These are phyloP conservation scores for Carassius carassius DNA, from an alignment of 2,113 vertebrate species.

Conservation along the genomic window DNA sequence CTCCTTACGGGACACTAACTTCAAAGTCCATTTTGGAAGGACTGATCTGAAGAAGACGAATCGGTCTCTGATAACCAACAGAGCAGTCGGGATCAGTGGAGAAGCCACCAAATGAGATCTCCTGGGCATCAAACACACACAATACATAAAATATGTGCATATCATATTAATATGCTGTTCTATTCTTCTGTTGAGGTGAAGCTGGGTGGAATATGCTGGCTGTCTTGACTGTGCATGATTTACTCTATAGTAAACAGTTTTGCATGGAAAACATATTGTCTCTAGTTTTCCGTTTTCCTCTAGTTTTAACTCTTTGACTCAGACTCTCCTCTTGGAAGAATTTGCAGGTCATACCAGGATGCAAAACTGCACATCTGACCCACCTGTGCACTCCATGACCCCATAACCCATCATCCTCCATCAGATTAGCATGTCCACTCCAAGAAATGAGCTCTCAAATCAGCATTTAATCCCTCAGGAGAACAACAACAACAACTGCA, in stretches of 20 bases:
- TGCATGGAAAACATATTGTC: not conserved
- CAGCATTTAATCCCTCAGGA: constrained; percentile 40
- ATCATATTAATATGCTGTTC: constrained; percentile 16
- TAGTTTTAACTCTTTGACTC: not conserved
- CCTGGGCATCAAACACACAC: constrained; percentile 43
- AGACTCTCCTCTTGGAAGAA: not conserved
- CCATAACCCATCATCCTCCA: constrained; percentile 16
- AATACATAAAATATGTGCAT: constrained; percentile 41
- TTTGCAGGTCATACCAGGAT: not conserved
- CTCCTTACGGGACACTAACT: constrained; percentile 10
- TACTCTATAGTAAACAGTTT: not conserved
- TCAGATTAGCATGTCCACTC: constrained; percentile 47
- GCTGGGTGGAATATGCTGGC: constrained; percentile 13
- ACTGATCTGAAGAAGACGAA: constrained; percentile 45
- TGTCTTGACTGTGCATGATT: not conserved
- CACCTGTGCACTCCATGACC: constrained; percentile 31
- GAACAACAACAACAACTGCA: constrained; percentile 39
- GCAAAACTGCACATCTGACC: constrained; percentile 36
- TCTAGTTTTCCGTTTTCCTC: not conserved
- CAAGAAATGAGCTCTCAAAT: constrained; percentile 56
- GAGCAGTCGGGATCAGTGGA: constrained; percentile 50
- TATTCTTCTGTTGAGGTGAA: constrained; percentile 6
- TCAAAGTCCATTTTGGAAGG: constrained; percentile 40
- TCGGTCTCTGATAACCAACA: constrained; percentile 46
- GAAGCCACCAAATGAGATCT: constrained; percentile 60